Evolutionary conservation across 2,888 invertebrate species (phyloP).

Genomic region (Labia minor): DNA sequence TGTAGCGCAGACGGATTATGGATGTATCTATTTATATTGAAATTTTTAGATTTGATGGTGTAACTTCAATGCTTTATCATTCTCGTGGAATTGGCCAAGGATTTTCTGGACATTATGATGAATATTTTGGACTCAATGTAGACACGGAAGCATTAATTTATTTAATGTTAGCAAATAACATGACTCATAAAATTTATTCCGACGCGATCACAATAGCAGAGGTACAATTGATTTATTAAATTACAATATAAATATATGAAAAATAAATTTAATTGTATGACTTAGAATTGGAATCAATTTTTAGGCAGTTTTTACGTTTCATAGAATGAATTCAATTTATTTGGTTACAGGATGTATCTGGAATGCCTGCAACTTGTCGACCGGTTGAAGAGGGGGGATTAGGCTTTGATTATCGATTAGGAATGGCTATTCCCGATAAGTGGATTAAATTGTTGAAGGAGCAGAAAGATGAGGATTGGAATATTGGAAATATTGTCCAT

Average conservation of each 20-base stretch:
- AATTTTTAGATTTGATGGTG: conserved; percentile 86
- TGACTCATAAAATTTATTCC: conserved; percentile 68
- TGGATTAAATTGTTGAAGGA: conserved; percentile 91
- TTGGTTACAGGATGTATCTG: conserved; percentile 73
- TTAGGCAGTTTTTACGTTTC: no score
- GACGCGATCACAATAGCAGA: conserved; percentile 90
- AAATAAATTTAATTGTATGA: no score
- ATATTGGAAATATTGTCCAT: conserved; percentile 79
- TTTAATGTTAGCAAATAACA: conserved; percentile 85
- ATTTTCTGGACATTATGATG: conserved; percentile 88
- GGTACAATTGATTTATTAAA: conserved; percentile 40
- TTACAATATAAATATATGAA: no score
- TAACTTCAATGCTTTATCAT: conserved; percentile 98
- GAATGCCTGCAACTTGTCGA: conserved; percentile 94
- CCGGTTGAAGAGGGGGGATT: conserved; percentile 86
- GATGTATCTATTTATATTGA: no score
- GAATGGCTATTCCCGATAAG: conserved; percentile 98
- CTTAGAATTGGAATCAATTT: no score
- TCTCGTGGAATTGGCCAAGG: conserved; percentile 87
- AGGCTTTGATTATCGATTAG: conserved; percentile 96
- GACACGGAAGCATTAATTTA: conserved; percentile 94
- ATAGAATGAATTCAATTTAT: no score
- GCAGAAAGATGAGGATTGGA: conserved; percentile 83
- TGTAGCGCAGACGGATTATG: no score
- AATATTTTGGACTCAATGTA: conserved; percentile 92